A percentile compares a stretch with the other conserved stretches of the same genome.
phyloP scores from a whole-genome alignment of 2,888 invertebrate species.

The Pseudeuparius sepicola region DNA sequence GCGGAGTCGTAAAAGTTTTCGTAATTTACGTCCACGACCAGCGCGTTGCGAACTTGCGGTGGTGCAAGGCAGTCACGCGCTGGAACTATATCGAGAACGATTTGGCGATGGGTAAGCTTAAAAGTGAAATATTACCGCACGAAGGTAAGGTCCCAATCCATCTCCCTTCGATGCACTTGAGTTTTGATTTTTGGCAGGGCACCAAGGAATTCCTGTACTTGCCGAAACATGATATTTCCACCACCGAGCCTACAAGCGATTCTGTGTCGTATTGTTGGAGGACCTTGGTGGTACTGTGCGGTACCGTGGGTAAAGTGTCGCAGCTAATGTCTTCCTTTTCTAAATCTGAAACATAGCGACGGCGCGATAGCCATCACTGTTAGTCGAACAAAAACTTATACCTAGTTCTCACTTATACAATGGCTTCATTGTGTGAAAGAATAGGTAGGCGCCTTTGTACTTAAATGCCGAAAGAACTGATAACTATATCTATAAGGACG shows the following conservation, averaged over 20 bases:
- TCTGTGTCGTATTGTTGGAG: slow-evolving; percentile 9
- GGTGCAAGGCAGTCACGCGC: slow-evolving; percentile 34
- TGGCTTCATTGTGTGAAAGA: too few species aligned
- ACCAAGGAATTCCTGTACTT: slow-evolving; percentile 33
- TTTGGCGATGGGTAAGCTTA: too few species aligned
- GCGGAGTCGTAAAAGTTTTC: slow-evolving; percentile 21
- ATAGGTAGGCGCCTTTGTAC: too few species aligned
- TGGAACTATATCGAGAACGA: slow-evolving; percentile 28
- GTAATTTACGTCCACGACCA: slow-evolving; percentile 29
- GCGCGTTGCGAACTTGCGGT: slow-evolving; percentile 32
- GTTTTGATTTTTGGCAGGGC: slow-evolving; percentile 32
- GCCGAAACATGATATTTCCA: slow-evolving; percentile 33
- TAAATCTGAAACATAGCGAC: too few species aligned
- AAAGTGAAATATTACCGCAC: too few species aligned
- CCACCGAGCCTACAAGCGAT: slow-evolving; percentile 30
- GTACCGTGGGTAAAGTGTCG: slow-evolving; percentile 18
- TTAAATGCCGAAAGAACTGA: too few species aligned
- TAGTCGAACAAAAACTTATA: slow-evolving; percentile 16
- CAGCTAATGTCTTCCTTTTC: slow-evolving; percentile 22
- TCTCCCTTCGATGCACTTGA: slow-evolving; percentile 34
- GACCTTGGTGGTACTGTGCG: too few species aligned
- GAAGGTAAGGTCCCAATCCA: slow-evolving; percentile 37
- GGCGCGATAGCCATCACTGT: too few species aligned
- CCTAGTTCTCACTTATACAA: too few species aligned
- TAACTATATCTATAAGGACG: too few species aligned